Evolutionary conservation across 1,140 invertebrate genomes (phyloP), one percentile per base, ranked within the genome.

Genomic region (Bombus huntii): DNA sequence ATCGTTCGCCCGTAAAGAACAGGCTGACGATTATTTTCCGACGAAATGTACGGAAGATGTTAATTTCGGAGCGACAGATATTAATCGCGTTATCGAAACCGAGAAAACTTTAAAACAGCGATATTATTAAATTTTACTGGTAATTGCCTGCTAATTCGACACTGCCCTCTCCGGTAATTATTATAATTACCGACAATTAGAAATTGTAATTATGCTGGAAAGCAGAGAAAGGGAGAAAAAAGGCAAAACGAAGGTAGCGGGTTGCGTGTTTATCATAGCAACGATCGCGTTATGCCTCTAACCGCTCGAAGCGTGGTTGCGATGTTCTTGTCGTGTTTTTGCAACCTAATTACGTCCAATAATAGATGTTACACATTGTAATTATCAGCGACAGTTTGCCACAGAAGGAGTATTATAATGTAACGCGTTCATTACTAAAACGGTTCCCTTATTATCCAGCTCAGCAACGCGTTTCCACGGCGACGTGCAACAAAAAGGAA

Each of bases 301-400:
- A 47, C 31, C 68, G 68, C 6, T 72, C 31, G 68, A 10, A 70
- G 10, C 74, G 4, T 18, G 47, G 31, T 72, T 72, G 31, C 77
- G 13, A 31, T 59, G 68, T 80, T 84, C 39, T 70, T 72, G 76
- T 78, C 76, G 53, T 62, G 83, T 80, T 72, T 44, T 85, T 62
- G 77, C 77, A 53, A 72, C 68, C 72, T 80, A 85, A 85, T 80
- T 72, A 72, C 57, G 42, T 39, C 31, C 76, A 72, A 62, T 80
- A 72, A 62, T 80, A 80, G 39, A 62, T 62, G 83, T 79, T 80
- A 80, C 39, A 42, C 77, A 53, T 80, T 80, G 68, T 53, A 73
- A 80, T 85, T 85, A 85, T 47, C 39, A 72, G 34, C 83, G 83
- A 85, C 77, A 79, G 83, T 80, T 85, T 22, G 31, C 68, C 77